Evolutionary conservation across 2,888 invertebrate genomes (phyloP).

Genomic region (Leucozona laternaria): DNA sequence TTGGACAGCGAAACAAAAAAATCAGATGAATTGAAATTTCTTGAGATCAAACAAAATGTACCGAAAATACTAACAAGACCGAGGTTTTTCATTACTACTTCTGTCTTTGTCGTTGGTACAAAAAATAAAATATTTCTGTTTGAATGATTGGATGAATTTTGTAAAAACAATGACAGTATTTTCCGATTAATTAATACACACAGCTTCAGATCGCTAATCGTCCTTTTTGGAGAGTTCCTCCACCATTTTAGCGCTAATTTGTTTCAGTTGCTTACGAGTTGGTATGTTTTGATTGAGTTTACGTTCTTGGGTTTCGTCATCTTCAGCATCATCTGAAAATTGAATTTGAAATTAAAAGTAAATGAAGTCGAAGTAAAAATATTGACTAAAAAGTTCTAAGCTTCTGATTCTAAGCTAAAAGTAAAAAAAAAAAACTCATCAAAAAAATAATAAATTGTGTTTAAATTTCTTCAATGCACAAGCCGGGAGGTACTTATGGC

Average conservation of each 20-base stretch:
- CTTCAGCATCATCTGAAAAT: conserved; percentile 30
- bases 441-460: no score
- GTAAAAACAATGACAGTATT: not conserved
- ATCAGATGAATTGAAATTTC: not conserved
- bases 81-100: not conserved
- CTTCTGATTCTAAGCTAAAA: no score
- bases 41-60: conserved; percentile 5
- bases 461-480: no score
- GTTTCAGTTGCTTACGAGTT: conserved; percentile 81
- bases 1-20: conserved; percentile 32
- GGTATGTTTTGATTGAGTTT: conserved; percentile 78
- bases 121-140: not conserved
- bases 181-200: not conserved
- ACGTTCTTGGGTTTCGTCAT: conserved; percentile 39
- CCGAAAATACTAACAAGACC: not conserved
- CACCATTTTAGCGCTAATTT: conserved; percentile 80
- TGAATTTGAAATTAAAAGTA: not conserved
- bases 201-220: conserved; percentile 75
- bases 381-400: no score
- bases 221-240: conserved; percentile 81
- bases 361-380: not conserved
- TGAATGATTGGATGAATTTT: not conserved
- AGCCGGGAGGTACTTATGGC: no score
- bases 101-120: not conserved
- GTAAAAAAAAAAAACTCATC: no score